A percentile compares a stretch with the other conserved stretches of the same genome.
These are phyloP conservation scores for Imbricaverruca yamaguchii DNA, from an alignment of 2,888 invertebrate species.

Conservation along the genomic window DNA sequence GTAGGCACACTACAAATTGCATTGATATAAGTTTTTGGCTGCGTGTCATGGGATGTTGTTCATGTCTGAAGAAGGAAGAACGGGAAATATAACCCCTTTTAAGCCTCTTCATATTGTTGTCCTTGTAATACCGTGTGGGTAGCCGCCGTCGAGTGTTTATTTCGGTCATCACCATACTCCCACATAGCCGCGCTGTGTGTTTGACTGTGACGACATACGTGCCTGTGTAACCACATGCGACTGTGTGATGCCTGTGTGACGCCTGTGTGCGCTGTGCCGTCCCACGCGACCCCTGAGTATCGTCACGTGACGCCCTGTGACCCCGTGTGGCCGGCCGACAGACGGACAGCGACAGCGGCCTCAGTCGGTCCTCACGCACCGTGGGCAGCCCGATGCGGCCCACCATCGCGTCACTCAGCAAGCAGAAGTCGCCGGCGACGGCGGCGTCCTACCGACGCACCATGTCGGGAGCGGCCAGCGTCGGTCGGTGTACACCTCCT, in stretches of 20 bases:
- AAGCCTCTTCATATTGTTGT: no score
- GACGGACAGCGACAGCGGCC: constrained; percentile 28
- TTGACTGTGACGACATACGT: background rate
- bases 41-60: no score
- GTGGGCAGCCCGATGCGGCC: constrained; percentile 53
- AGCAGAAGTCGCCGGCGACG: constrained; percentile 44
- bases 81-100: no score
- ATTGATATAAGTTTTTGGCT: no score
- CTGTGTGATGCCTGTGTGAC: no score
- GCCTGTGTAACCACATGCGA: background rate
- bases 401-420: constrained; percentile 73
- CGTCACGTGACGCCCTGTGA: background rate
- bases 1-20: no score
- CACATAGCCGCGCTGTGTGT: background rate
- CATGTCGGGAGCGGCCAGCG: constrained; percentile 23
- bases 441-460: constrained; percentile 23
- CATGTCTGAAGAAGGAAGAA: no score
- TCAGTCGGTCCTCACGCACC: constrained; percentile 24
- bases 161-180: no score
- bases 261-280: no score
- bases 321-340: constrained; percentile 15
- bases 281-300: background rate
- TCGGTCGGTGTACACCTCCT: constrained; percentile 20
- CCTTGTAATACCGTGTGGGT: no score
- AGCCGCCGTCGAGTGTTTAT: no score